Evolutionary conservation across 2,888 invertebrate species (phyloP).

Genomic region (Chrysodeixis includens): DNA sequence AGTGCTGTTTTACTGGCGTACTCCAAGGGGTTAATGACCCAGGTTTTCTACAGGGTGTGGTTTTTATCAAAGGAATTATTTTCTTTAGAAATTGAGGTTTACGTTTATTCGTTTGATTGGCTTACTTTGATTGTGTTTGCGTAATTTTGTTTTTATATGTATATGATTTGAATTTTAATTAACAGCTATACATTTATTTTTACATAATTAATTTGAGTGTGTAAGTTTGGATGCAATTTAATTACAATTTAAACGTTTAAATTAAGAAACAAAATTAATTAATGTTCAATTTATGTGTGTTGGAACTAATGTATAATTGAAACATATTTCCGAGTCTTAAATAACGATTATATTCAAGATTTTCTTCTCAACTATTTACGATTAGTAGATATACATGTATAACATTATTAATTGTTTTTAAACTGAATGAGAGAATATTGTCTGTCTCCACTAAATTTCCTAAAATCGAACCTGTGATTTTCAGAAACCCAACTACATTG

Average conservation of each 20-base stretch:
- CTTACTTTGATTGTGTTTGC: neutral
- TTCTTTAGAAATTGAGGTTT: constrained; percentile 1
- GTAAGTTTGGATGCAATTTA: neutral
- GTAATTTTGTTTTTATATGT: neutral
- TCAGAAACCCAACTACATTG: neutral
- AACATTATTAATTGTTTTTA: too few relatives aligned
- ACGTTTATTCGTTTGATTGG: neutral
- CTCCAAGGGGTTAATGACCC: neutral
- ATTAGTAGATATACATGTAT: too few relatives aligned
- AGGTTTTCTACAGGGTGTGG: neutral
- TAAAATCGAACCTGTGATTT: neutral
- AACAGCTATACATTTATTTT: neutral
- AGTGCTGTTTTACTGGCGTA: neutral
- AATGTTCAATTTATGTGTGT: neutral
- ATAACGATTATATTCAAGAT: too few relatives aligned
- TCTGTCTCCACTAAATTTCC: too few relatives aligned
- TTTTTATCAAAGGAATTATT: neutral
- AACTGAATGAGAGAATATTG: too few relatives aligned
- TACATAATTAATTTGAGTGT: neutral
- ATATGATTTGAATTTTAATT: neutral
- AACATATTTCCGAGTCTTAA: neutral
- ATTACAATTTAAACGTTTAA: neutral
- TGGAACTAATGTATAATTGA: neutral
- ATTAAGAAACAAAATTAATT: neutral
- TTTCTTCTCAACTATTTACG: too few relatives aligned